phyloP scores from a whole-genome alignment of 2,888 invertebrate genomes.

The Drosophila kambysellisi region DNA sequence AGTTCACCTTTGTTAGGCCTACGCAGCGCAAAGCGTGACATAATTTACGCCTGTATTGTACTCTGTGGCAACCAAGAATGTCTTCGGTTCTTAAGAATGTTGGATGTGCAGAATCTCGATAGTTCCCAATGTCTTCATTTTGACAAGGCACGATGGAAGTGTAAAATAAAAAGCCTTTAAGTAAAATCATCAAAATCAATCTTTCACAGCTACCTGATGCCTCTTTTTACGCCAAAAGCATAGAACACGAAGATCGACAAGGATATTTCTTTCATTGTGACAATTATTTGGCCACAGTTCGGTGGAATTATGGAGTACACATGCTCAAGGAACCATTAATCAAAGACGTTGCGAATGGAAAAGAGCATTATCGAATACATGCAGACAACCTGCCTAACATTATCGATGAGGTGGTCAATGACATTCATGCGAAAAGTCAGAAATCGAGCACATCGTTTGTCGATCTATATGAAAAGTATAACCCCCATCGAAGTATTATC shows the following conservation, averaged over 20 bases:
- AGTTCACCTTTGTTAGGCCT: conserved; percentile 27
- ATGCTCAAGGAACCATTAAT: not conserved
- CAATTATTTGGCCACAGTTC: rapidly evolving
- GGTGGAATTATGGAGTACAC: not conserved
- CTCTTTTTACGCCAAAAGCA: not conserved
- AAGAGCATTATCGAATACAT: conserved; percentile 19
- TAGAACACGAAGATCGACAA: not conserved
- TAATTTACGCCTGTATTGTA: conserved; percentile 49
- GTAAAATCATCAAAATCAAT: not conserved
- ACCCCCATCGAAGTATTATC: conserved; percentile 44
- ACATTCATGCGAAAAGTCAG: conserved; percentile 39
- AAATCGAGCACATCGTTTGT: conserved; percentile 49
- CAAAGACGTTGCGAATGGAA: conserved; percentile 40
- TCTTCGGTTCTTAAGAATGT: conserved; percentile 42
- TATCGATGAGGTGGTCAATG: conserved; percentile 49
- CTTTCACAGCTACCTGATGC: not conserved
- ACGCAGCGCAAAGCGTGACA: conserved; percentile 52
- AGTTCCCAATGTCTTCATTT: conserved; percentile 51
- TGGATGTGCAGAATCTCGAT: conserved; percentile 44
- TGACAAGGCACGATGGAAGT: conserved; percentile 34
- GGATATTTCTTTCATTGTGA: not conserved
- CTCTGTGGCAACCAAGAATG: conserved; percentile 50
- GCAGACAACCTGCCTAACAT: conserved; percentile 35
- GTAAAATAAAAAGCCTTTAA: rapidly evolving
- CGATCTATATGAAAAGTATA: conserved; percentile 50